Evolutionary conservation across 35 echinoderm and acorn worm genomes (phyloP), one percentile per base, ranked within the genome.

Genomic region (Acanthaster planci): DNA sequence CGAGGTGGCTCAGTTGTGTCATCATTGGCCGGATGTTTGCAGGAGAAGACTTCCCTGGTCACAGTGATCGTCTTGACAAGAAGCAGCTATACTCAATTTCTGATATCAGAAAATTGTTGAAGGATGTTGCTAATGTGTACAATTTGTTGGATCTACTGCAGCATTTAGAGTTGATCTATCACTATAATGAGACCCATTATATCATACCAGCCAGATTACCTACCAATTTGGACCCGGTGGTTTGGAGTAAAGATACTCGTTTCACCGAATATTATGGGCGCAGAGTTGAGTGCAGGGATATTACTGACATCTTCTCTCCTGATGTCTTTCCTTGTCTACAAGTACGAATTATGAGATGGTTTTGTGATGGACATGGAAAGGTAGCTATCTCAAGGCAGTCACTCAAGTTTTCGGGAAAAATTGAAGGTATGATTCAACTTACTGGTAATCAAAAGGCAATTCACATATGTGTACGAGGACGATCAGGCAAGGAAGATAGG

Each of bases 301-400:
- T 50, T 27, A 81, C 79, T 52, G 79, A 81, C 52, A 44, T 81
- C 38, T 81, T 81, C 21, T 52, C 40, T 31, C 40, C 44, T 16
- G 79, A 81, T 81, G 79, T 52, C n/a, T 81, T 81, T 52, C 79
- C 79, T 52, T 81, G 79, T 53, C 42, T 81, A 32, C 79, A 81
- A 81, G 79, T 81, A 18, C 27, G 39, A 19, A 81, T 81, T 27
- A 81, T 81, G 79, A 51, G 42, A 44, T 32, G 51, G 18, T 81
- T 51, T 30, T 81, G 39, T 32, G 51, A 53, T 32, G 21, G 15
- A 31, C 40, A 52, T 23, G 31, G 51, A 51, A 51, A 14, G 29
- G 40, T 53, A 29, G 38, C 29, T 44, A 81, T 81, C 50, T 81
- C 79, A 30, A 32, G 27, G 16, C 39, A 81, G 17, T 44, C 40